These are phyloP conservation scores for Sepiola atlantica DNA, from an alignment of 2,888 invertebrate species.

Conservation along the genomic window DNA sequence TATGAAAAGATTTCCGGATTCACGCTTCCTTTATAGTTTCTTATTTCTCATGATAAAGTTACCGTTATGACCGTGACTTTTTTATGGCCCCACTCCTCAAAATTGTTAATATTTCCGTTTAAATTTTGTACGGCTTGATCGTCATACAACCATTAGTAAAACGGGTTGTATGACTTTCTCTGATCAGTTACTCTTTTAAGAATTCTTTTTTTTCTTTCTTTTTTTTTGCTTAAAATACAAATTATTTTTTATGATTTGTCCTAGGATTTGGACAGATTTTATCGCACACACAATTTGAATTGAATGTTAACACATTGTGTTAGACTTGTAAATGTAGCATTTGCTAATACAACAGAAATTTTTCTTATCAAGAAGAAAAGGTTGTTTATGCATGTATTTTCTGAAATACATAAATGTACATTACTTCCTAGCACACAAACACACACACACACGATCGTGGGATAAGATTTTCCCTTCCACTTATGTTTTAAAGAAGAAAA, in stretches of 20 bases:
- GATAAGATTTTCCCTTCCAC: background rate
- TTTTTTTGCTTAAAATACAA: background rate
- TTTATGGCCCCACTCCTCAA: background rate
- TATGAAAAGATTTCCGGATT: background rate
- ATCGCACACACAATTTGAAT: background rate
- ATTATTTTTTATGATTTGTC: background rate
- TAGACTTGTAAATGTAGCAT: background rate
- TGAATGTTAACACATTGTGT: slow-evolving; percentile 12
- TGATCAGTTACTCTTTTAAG: background rate
- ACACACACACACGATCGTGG: background rate
- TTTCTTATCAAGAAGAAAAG: background rate
- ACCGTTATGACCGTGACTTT: background rate
- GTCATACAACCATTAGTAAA: background rate
- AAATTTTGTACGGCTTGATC: background rate
- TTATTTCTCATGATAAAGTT: background rate
- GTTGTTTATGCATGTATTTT: slow-evolving; percentile 32
- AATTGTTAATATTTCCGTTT: too few relatives aligned
- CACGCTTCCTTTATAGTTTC: background rate
- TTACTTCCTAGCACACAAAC: background rate
- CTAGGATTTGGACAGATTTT: background rate
- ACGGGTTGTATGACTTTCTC: background rate
- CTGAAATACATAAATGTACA: slow-evolving; percentile 19
- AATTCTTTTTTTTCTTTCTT: background rate
- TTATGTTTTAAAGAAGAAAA: background rate
- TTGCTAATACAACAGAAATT: background rate